Evolutionary conservation across 2,113 vertebrate species (phyloP), one percentile per base, ranked within the genome.

Genomic region (Pao palembangensis): DNA sequence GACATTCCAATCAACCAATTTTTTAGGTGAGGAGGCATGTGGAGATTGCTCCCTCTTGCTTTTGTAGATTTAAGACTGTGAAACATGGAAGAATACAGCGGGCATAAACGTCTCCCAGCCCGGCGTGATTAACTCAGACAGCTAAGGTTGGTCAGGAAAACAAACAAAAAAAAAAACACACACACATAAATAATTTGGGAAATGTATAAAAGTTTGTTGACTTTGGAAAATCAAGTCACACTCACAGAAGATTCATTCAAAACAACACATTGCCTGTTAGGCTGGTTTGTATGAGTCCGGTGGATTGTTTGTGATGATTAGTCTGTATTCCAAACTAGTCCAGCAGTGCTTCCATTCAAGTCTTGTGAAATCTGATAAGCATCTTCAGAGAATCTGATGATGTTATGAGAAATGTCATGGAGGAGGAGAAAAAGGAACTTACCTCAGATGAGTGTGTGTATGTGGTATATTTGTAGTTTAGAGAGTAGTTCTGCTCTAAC

Each of bases 361-460:
- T 63, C 20, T 15, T 25, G 10, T 43, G 1, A 73, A 72, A 71
- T 53, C 47, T 42, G 2, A 66, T 67, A 52, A 85, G 64, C 68
- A 72, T 76, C 55, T 63, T 64, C 44, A 73, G 62, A 25, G 17
- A 59, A 67, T 69, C 23, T 61, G 61, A 73, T 46, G 53, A 64
- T 55, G 53, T 44, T 44, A 12, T 55, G 23, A 78, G 52, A 46
- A 58, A 74, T 58, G 38, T 51, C 56, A 56, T 34, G 68, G 57
- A 76, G 42, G 52, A 79, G 61, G 25, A 18, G 17, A 58, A 65
- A 80, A 65, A 55, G 16, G 49, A 73, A 80, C 90, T 89, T 91
- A 91, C 91, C 90, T 85, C 76, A 47, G 68, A 52, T 64, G 54
- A 79, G 67, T 79, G 65, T 75, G 69, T 78, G 69, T 23, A 3